Evolutionary conservation across 2,797 vertebrate genomes (phyloP), one percentile per base, ranked within the genome.

Genomic region (Schizothorax lantsangensis): DNA sequence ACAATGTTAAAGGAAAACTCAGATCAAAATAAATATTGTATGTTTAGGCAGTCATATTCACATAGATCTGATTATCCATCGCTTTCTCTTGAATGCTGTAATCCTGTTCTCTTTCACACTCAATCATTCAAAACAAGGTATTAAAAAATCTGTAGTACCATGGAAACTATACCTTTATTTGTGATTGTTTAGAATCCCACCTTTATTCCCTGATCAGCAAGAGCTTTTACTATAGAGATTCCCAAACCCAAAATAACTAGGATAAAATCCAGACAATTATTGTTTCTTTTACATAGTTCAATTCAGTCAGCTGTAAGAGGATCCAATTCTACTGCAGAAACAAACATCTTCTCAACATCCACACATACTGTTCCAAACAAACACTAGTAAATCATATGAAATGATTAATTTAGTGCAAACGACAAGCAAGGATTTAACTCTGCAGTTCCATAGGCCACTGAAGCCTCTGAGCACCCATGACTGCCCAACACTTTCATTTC

Each of bases 321-420:
- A 80, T 75, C 47, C 19, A 38, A 73, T 64, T 45, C 6, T 68
- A 36, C 23, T 75, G 40, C 26, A 59, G 57, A 81, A 82, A 49
- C 7, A 49, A 36, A 49, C 81, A 89, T 89, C 47, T 62, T 77
- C 90, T 92, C 87, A 90, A 88, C 91, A 89, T 92, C 88, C 66
- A 77, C 78, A 78, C 80, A 82, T 68, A 26, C 62, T 36, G 3
- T 57, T 77, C 75, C 49, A 69, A 30, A 66, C 86, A 88, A 90
- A 91, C 87, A 91, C 84, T 85, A 88, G 89, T 87, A 87, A 88
- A 93, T 92, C 86, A 92, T 89, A 91, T 91, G 89, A 91, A 89
- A 69, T 30, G 77, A 91, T 89, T 94, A 85, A 90, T 93, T 91
- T 95, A 95, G 94, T 96, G 95, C 95, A 96, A 96, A 95, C 94